These are phyloP conservation scores for Cyprinodon brontotheroides DNA, from an alignment of 2,113 vertebrate genomes.

Conservation along the genomic window DNA sequence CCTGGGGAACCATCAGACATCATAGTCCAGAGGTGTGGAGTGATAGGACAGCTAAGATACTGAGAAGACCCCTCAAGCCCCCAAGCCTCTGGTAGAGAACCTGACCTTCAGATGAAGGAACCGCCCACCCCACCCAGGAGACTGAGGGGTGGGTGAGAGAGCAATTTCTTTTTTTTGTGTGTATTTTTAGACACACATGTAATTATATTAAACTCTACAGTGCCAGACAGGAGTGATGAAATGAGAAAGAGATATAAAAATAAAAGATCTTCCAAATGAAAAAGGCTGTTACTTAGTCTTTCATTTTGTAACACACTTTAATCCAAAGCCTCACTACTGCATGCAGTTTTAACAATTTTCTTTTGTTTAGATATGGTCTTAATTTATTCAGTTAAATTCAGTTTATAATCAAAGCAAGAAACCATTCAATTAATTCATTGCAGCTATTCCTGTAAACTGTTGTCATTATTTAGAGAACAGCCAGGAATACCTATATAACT, in stretches of 20 bases:
- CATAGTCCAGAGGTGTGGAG: too few species aligned
- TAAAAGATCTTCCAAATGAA: not conserved
- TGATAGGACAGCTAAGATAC: too few species aligned
- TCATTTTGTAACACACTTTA: conserved; percentile 12
- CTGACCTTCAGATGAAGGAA: too few species aligned
- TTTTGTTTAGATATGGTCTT: conserved; percentile 1
- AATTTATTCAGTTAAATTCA: conserved; percentile 19
- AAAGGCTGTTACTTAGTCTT: not conserved
- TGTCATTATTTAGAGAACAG: conserved; percentile 36
- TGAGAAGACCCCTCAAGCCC: too few species aligned
- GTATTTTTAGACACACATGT: too few species aligned
- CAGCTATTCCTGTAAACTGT: conserved; percentile 43
- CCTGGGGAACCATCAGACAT: too few species aligned
- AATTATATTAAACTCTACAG: too few species aligned
- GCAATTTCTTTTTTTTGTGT: too few species aligned
- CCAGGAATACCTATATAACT: conserved; percentile 44
- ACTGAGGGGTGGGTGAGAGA: too few species aligned
- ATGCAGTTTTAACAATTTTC: conserved; percentile 12
- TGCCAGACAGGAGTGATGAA: too few species aligned
- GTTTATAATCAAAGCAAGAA: conserved; percentile 32
- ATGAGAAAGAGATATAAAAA: not conserved
- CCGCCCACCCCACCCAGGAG: too few species aligned
- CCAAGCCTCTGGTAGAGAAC: too few species aligned
- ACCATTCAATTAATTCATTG: conserved; percentile 30
- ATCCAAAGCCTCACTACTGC: conserved; percentile 18